phyloP scores from a whole-genome alignment of 1,140 invertebrate species.

The Liolophura sinensis region DNA sequence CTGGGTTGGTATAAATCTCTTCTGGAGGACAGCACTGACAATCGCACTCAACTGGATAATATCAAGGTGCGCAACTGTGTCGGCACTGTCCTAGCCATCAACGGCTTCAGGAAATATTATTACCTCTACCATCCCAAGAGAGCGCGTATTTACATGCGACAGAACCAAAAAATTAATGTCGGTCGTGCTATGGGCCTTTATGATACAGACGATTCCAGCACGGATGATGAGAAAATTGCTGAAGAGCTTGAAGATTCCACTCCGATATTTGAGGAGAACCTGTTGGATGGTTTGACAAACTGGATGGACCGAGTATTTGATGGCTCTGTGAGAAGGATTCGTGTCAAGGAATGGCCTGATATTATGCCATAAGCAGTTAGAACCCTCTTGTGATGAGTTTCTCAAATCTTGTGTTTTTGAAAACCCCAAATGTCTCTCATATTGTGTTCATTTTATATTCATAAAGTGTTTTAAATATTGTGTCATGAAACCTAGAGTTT shows the following conservation, averaged over 20 bases:
- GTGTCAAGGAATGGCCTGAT: conserved; percentile 93
- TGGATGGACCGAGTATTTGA: conserved; percentile 97
- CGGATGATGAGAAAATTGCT: conserved; percentile 18
- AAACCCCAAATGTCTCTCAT: no score
- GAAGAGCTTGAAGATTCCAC: conserved; percentile 19
- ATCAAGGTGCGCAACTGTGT: conserved; percentile 97
- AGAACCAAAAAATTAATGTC: conserved; percentile 19
- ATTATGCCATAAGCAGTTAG: conserved; percentile 8
- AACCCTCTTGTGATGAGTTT: no score
- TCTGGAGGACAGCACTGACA: conserved; percentile 67
- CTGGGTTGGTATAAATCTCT: conserved; percentile 90
- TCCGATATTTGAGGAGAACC: conserved; percentile 67
- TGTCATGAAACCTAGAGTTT: no score
- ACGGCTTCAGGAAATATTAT: conserved; percentile 96
- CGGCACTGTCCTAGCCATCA: conserved; percentile 93
- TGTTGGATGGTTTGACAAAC: conserved; percentile 89
- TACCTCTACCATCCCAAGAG: conserved; percentile 96
- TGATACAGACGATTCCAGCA: conserved; percentile 30
- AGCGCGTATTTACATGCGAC: conserved; percentile 27
- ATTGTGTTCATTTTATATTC: no score
- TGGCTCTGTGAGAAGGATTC: conserved; percentile 90
- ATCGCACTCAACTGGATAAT: conserved; percentile 73
- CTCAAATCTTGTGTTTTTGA: no score
- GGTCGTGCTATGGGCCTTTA: conserved; percentile 28
- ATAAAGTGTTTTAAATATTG: no score